phyloP scores from a whole-genome alignment of 2,888 invertebrate species.

The Mantis religiosa region DNA sequence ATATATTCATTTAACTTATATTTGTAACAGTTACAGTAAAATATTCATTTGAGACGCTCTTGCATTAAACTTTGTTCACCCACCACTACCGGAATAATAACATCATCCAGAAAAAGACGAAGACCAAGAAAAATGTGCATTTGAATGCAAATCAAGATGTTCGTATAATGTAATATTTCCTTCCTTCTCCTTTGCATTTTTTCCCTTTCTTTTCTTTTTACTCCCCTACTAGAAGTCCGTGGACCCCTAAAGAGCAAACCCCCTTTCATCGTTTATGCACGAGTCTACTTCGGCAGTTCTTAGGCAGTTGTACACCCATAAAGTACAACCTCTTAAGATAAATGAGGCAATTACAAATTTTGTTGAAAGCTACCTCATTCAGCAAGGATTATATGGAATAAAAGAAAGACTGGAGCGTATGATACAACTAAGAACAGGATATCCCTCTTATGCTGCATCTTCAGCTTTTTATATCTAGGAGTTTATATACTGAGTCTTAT shows the following conservation, averaged over 20 bases:
- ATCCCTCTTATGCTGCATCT: not conserved
- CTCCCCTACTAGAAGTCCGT: not conserved
- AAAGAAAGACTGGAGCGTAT: not conserved
- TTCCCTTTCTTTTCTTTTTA: not conserved
- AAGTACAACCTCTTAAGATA: not conserved
- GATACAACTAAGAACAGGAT: not conserved
- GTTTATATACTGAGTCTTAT: no score
- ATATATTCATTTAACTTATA: no score
- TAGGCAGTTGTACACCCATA: not conserved
- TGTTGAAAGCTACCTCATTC: not conserved
- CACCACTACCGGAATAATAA: constrained; percentile 19
- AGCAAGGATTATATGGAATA: not conserved
- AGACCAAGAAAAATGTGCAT: constrained; percentile 27
- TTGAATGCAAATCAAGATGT: constrained; percentile 32
- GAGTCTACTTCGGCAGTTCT: not conserved
- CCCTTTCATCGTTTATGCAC: not conserved
- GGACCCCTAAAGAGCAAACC: not conserved
- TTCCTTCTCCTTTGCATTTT: not conserved
- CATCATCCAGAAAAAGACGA: constrained; percentile 5
- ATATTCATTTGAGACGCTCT: not conserved
- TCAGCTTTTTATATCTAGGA: no score
- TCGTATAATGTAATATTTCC: constrained; percentile 29
- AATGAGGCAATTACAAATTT: not conserved
- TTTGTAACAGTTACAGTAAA: no score
- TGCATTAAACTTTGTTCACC: not conserved